A percentile compares a stretch with the other conserved stretches of the same genome.
phyloP scores from a whole-genome alignment of 2,113 vertebrate genomes.

The Porphyrio hochstetteri region DNA sequence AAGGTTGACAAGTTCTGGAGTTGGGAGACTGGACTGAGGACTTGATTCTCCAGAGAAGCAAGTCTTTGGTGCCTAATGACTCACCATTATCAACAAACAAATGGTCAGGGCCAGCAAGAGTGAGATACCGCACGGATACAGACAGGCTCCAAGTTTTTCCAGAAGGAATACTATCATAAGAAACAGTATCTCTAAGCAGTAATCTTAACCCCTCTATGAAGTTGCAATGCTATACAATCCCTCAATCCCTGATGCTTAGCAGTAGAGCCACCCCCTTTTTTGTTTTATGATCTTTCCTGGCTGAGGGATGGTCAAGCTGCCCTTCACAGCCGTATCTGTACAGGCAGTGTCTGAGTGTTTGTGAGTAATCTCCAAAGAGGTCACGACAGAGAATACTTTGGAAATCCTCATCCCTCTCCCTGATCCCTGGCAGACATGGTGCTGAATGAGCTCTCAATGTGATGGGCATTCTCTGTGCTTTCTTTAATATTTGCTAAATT shows the following conservation, averaged over 20 bases:
- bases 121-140: not conserved
- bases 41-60: not conserved
- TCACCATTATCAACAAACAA: not conserved
- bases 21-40: not conserved
- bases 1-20: not conserved
- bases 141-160: not conserved
- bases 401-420: not conserved
- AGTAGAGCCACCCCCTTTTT: not conserved
- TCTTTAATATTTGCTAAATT: not conserved
- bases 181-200: not conserved
- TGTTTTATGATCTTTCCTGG: not conserved
- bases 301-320: not conserved
- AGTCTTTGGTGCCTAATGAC: not conserved
- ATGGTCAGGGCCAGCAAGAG: not conserved
- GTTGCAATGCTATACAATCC: not conserved
- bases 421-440: not conserved
- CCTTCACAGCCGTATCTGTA: not conserved
- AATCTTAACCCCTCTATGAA: not conserved
- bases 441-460: not conserved
- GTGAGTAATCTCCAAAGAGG: not conserved
- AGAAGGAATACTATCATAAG: not conserved
- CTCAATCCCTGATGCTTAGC: not conserved
- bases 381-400: not conserved
- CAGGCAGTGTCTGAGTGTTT: not conserved
- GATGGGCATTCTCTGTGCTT: not conserved